phyloP scores from a whole-genome alignment of 2,113 vertebrate species.

The Neotoma lepida region DNA sequence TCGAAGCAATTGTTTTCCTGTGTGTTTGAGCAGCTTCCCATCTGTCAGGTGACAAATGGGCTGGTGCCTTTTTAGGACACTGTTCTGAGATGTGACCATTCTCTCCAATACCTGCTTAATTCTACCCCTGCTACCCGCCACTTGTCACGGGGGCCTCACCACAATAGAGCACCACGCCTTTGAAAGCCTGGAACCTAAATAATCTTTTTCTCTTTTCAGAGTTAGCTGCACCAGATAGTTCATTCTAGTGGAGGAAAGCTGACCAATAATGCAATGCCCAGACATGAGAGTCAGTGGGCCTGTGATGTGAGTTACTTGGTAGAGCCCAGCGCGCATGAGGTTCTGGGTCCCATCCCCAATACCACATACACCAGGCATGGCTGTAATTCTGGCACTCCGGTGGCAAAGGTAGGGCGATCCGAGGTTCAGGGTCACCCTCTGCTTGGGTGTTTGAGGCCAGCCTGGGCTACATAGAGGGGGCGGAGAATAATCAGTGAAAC shows the following conservation, averaged over 20 bases:
- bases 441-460: background rate
- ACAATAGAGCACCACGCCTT: background rate
- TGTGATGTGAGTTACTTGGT: background rate
- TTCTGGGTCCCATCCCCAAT: background rate
- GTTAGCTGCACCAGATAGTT: background rate
- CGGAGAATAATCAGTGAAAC: too few species aligned
- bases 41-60: slow-evolving; percentile 69
- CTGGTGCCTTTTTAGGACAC: slow-evolving; percentile 48
- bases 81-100: background rate
- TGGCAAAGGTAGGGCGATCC: too few species aligned
- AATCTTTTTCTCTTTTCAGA: background rate
- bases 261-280: background rate
- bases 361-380: too few species aligned
- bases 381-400: background rate
- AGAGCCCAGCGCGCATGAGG: background rate
- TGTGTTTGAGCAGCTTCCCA: slow-evolving; percentile 30
- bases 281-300: background rate
- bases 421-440: background rate
- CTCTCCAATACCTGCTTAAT: background rate
- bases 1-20: slow-evolving; percentile 62
- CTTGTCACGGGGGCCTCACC: background rate
- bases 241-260: background rate
- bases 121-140: background rate
- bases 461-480: background rate
- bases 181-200: background rate